Percentiles rank a stretch among this genome's conserved stretches.
phyloP scores from a whole-genome alignment of 1,140 invertebrate species.

The Bradysia coprophila region DNA sequence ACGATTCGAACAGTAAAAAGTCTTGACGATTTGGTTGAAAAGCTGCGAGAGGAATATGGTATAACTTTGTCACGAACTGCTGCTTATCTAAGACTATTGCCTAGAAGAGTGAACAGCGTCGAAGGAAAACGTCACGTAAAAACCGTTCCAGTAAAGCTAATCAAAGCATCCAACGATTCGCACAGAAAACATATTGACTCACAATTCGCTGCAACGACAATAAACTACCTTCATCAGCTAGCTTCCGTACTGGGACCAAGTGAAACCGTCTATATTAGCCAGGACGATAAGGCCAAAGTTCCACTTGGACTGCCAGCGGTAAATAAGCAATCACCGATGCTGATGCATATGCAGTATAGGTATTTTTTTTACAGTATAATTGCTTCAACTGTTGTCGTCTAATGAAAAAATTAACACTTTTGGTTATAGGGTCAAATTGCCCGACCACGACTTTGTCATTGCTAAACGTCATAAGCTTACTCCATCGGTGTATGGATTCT shows the following conservation, averaged over 20 bases:
- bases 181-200: conserved; percentile 9
- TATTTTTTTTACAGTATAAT: conserved; percentile 14
- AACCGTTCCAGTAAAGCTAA: conserved; percentile 9
- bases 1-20: conserved; percentile 7
- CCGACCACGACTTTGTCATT: no score
- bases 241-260: conserved; percentile 10
- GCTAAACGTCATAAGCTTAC: no score
- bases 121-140: no score
- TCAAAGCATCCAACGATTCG: conserved; percentile 8
- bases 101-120: no score
- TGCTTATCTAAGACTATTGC: no score
- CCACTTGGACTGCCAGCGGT: conserved; percentile 8
- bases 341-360: conserved; percentile 25
- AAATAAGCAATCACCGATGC: conserved; percentile 10
- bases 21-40: conserved; percentile 7
- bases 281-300: conserved; percentile 14
- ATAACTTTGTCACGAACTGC: no score
- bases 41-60: no score
- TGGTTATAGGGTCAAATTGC: no score
- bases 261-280: conserved; percentile 9
- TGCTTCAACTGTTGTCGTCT: conserved; percentile 20
- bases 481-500: no score
- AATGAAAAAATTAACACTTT: no score
- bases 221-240: conserved; percentile 6
- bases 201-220: conserved; percentile 8